phyloP scores from a whole-genome alignment of 2,888 invertebrate genomes.

The Eupithecia exiguata region DNA sequence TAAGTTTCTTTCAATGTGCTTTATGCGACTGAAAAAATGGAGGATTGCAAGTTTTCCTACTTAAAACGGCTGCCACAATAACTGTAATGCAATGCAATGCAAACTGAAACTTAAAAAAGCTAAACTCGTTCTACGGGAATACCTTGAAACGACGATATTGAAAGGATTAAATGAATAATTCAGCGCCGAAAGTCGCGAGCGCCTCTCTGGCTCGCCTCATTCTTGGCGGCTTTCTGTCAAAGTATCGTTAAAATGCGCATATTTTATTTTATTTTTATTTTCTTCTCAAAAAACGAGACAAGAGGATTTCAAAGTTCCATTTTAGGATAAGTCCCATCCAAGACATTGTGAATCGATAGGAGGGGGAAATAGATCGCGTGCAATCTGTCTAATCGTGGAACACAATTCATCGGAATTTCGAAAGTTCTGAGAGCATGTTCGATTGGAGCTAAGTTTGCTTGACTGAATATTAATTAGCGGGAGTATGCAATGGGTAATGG shows the following conservation, averaged over 20 bases:
- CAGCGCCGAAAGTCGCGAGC: slow-evolving; percentile 68
- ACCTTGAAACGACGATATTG: slow-evolving; percentile 67
- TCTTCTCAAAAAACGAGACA: slow-evolving; percentile 50
- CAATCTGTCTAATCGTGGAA: slow-evolving; percentile 49
- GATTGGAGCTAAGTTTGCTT: slow-evolving; percentile 52
- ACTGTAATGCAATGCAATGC: slow-evolving; percentile 53
- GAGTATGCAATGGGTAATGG: slow-evolving; percentile 63
- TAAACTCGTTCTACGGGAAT: slow-evolving; percentile 54
- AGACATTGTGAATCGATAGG: slow-evolving; percentile 9
- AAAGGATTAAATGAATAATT: slow-evolving; percentile 78
- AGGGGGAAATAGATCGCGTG: slow-evolving; percentile 45
- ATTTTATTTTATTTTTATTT: slow-evolving; percentile 62
- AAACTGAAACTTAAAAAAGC: slow-evolving; percentile 53
- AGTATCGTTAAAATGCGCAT: slow-evolving; percentile 71
- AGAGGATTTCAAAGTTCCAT: slow-evolving; percentile 43
- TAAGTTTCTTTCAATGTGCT: slow-evolving; percentile 34
- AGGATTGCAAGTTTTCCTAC: slow-evolving; percentile 11
- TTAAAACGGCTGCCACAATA: slow-evolving; percentile 18
- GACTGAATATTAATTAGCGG: slow-evolving; percentile 61
- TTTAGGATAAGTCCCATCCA: slow-evolving; percentile 15
- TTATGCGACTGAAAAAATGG: slow-evolving; percentile 23
- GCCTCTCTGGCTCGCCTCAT: slow-evolving; percentile 61
- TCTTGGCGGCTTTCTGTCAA: slow-evolving; percentile 63
- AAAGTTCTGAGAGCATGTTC: slow-evolving; percentile 47
- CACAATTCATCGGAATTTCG: slow-evolving; percentile 42